phyloP scores from a whole-genome alignment of 53 echinoderm and acorn worm species.

The Henricia sp. region DNA sequence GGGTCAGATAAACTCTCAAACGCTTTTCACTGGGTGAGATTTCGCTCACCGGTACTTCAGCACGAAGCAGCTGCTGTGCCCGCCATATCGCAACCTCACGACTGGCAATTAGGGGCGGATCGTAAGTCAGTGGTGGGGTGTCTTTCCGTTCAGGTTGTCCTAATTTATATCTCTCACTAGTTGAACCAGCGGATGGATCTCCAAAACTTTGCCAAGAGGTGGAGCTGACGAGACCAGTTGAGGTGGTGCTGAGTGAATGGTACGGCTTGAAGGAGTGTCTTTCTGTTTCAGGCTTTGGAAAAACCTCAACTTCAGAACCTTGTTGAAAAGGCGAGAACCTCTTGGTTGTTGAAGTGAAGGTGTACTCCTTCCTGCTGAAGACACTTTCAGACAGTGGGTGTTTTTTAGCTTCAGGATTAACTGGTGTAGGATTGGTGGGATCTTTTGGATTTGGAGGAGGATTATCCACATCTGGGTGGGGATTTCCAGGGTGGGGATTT shows the following conservation, averaged over 20 bases:
- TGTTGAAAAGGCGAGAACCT: background rate
- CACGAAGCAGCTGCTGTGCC: slow-evolving; percentile 54
- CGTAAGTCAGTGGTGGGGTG: slow-evolving; percentile 27
- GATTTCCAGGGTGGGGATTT: slow-evolving; percentile 34
- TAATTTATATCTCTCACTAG: slow-evolving; percentile 8
- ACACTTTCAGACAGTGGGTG: background rate
- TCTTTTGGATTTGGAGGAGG: background rate
- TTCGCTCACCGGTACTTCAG: slow-evolving; percentile 47
- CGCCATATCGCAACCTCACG: slow-evolving; percentile 68
- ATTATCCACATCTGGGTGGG: background rate
- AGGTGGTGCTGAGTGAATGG: background rate
- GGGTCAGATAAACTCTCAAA: slow-evolving; percentile 29
- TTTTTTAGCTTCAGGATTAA: slow-evolving; percentile 17
- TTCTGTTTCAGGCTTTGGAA: background rate
- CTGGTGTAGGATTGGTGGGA: slow-evolving; percentile 23
- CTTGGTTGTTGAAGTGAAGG: slow-evolving; percentile 7
- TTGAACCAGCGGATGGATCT: background rate
- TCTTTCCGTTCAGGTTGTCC: slow-evolving; percentile 3
- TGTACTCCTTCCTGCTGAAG: slow-evolving; percentile 14
- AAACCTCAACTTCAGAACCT: background rate
- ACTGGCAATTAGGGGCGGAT: slow-evolving; percentile 46
- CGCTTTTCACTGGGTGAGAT: slow-evolving; percentile 35
- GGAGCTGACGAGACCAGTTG: background rate
- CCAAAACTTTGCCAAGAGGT: background rate
- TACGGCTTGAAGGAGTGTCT: background rate